Conservation (phyloP, 2,797 vertebrate species). For the Huso huso region DNA sequence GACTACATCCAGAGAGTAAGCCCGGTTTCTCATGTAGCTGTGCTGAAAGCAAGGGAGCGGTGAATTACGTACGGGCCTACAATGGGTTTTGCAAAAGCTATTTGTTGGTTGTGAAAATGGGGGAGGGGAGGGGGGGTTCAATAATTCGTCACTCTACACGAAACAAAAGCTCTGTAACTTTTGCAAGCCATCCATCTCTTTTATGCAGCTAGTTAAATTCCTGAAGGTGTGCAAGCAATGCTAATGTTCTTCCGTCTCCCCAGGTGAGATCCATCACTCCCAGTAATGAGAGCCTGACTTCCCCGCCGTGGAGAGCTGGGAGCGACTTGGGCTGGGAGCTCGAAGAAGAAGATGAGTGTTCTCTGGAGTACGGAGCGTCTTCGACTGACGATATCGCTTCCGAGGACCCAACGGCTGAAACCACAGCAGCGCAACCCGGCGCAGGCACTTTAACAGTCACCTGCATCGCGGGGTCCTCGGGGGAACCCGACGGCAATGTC, state of each 20-base stretch:
- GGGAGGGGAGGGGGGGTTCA: neutral
- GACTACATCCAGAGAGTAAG: constrained; percentile 67
- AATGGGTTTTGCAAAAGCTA: too few relatives aligned
- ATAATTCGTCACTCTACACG: too few relatives aligned
- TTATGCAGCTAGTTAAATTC: too few relatives aligned
- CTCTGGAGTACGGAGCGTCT: constrained; percentile 10
- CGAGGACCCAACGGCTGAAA: neutral
- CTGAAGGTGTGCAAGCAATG: too few relatives aligned
- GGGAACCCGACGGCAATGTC: neutral
- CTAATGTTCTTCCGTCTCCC: constrained; percentile 18
- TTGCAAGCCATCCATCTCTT: neutral
- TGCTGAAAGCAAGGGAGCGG: neutral
- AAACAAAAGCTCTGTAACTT: constrained; percentile 3
- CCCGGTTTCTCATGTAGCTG: neutral
- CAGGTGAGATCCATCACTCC: constrained; percentile 42
- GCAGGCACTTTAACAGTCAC: neutral
- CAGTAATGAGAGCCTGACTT: constrained; percentile 57
- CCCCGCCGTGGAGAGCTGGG: constrained; percentile 50
- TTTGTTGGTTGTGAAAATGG: neutral
- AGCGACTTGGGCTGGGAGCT: constrained; percentile 58
- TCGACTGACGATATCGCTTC: constrained; percentile 1
- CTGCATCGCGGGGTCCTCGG: neutral
- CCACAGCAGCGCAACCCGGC: constrained; percentile 10
- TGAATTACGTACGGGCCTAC: too few relatives aligned
- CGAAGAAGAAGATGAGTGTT: constrained; percentile 29